Evolutionary conservation across 2,113 vertebrate genomes (phyloP).

Genomic region (Calidris pygmaea): DNA sequence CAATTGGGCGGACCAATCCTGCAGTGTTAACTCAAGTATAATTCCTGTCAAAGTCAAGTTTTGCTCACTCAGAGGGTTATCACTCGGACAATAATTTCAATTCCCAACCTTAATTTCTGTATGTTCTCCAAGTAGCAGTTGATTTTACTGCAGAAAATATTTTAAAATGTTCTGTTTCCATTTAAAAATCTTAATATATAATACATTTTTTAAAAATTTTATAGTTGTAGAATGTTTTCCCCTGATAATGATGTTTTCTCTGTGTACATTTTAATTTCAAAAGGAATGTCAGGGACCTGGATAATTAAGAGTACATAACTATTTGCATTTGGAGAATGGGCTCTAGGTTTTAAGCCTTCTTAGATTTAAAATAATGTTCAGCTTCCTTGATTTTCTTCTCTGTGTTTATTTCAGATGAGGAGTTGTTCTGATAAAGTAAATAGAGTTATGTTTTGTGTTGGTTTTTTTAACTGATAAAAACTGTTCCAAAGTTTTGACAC

Average conservation of each 20-base stretch:
- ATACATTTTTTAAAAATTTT: not conserved
- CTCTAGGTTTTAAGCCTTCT: not conserved
- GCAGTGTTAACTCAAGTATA: not conserved
- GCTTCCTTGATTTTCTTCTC: not conserved
- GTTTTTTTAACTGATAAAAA: not conserved
- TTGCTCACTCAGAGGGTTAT: conserved; percentile 10
- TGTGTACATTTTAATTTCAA: not conserved
- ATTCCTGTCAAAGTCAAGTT: not conserved
- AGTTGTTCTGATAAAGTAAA: not conserved
- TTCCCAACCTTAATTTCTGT: not conserved
- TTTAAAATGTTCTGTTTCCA: not conserved
- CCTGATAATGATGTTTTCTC: not conserved
- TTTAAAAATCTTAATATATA: not conserved
- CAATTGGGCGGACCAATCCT: not conserved
- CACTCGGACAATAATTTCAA: conserved; percentile 11
- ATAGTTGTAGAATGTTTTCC: not conserved
- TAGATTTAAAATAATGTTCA: not conserved
- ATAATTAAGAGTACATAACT: not conserved
- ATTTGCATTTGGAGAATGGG: not conserved
- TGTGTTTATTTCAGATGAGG: not conserved
- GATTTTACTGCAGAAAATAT: not conserved
- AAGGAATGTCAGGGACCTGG: not conserved
- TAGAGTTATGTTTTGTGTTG: not conserved
- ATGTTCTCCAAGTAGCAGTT: not conserved
- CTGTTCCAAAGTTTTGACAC: not conserved